Conservation (phyloP, 2,113 vertebrate species). For the Tragelaphus imberbis region DNA sequence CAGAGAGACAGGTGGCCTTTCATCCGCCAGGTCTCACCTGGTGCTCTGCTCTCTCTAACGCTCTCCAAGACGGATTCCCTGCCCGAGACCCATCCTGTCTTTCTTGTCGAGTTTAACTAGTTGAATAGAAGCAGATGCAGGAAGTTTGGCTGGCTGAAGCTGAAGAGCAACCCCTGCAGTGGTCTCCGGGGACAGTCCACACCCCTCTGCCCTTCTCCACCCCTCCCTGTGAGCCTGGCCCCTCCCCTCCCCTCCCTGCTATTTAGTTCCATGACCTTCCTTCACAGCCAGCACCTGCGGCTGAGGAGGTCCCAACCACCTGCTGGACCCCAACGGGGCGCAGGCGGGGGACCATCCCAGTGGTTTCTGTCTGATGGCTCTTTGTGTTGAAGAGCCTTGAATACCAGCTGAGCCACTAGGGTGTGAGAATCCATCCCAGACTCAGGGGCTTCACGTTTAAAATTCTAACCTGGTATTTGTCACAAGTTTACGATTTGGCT, state of each 20-base stretch:
- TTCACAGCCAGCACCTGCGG: not conserved
- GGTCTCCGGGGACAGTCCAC: not conserved
- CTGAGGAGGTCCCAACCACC: accelerated
- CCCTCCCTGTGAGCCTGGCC: accelerated
- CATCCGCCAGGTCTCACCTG: not conserved
- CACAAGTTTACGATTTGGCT: not conserved
- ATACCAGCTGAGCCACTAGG: accelerated
- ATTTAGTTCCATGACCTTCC: not conserved
- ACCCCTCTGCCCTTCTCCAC: accelerated
- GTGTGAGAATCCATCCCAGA: accelerated
- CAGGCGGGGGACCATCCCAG: accelerated
- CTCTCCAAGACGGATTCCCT: accelerated
- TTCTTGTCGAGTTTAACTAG: not conserved
- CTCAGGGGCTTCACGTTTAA: accelerated
- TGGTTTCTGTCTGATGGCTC: accelerated
- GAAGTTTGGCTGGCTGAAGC: not conserved
- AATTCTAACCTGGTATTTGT: accelerated
- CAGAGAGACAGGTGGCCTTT: not conserved
- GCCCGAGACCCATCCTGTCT: accelerated
- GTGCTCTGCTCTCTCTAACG: accelerated
- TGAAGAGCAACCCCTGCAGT: not conserved
- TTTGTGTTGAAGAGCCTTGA: accelerated
- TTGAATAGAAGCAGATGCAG: not conserved
- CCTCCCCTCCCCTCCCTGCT: not conserved
- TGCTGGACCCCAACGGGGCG: not conserved